Evolutionary conservation across 2,888 invertebrate genomes (phyloP).

Genomic region (Caenorhabditis japonica): DNA sequence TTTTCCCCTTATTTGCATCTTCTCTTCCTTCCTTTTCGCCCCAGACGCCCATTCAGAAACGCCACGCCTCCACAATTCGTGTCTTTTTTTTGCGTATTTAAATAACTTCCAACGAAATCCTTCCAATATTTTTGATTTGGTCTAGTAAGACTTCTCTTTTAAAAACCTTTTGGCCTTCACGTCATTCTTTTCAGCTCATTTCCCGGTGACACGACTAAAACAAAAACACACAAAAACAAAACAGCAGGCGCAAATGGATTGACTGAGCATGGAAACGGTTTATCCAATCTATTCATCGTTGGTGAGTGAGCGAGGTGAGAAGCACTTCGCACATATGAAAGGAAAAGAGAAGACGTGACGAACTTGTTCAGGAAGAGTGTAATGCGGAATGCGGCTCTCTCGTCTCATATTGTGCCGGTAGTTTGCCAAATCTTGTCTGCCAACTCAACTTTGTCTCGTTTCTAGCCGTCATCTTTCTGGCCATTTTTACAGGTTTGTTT

Average conservation of each 20-base stretch:
- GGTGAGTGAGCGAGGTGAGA: constrained; percentile 12
- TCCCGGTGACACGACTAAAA: too few relatives aligned
- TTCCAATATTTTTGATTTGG: constrained; percentile 3
- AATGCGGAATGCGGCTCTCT: constrained; percentile 38
- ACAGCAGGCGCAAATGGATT: too few relatives aligned
- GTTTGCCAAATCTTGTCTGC: constrained; percentile 41
- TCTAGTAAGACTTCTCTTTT: constrained; percentile 6
- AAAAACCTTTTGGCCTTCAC: too few relatives aligned
- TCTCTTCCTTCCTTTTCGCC: constrained; percentile 12
- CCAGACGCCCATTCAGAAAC: constrained; percentile 29
- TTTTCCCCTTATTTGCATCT: constrained; percentile 40
- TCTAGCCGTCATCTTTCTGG: constrained; percentile 45
- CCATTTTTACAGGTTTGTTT: constrained; percentile 47
- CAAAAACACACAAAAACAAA: too few relatives aligned
- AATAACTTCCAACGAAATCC: too few relatives aligned
- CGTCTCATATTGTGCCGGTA: constrained; percentile 50
- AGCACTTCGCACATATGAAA: background rate
- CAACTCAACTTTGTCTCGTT: constrained; percentile 48
- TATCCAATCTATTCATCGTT: constrained; percentile 45
- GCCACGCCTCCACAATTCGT: constrained; percentile 43
- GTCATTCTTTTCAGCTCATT: constrained; percentile 6
- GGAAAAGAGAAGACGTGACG: background rate
- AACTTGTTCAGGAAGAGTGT: constrained; percentile 45
- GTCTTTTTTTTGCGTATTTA: too few relatives aligned
- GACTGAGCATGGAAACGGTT: constrained; percentile 22